Conservation (phyloP, 2,888 invertebrate genomes). For the Hypsopygia costalis region DNA sequence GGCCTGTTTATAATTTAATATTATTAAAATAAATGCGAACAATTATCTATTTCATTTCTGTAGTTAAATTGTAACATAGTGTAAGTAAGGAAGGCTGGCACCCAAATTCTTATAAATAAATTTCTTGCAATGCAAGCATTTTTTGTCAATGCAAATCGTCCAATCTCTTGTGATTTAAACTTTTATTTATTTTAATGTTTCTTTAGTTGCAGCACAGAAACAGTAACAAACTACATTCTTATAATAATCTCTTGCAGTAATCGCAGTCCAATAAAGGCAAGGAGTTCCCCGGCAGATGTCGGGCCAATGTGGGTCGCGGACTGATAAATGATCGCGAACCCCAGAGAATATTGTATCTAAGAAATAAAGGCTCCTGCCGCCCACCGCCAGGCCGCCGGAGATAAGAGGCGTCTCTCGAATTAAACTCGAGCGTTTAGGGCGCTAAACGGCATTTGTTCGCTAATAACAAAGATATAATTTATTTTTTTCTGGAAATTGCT, state of each 20-base stretch:
- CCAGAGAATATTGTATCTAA: constrained; percentile 48
- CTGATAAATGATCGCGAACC: constrained; percentile 65
- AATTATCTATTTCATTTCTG: too few relatives aligned
- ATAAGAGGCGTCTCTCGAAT: constrained; percentile 42
- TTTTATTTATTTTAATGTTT: too few relatives aligned
- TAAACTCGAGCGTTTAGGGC: constrained; percentile 28
- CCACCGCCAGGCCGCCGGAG: constrained; percentile 26
- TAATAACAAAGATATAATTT: constrained; percentile 7
- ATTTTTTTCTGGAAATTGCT: constrained; percentile 3
- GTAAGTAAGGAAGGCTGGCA: too few relatives aligned
- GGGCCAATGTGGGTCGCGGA: constrained; percentile 59
- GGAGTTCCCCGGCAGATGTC: constrained; percentile 48
- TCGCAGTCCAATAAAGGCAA: constrained; percentile 30
- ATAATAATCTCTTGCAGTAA: constrained; percentile 31
- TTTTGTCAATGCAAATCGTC: too few relatives aligned
- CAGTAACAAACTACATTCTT: constrained; percentile 32
- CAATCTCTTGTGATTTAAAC: too few relatives aligned
- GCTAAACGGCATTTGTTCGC: constrained; percentile 13
- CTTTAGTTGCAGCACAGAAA: too few relatives aligned
- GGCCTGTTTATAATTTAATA: too few relatives aligned
- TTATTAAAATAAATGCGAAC: too few relatives aligned
- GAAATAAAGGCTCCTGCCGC: constrained; percentile 42
- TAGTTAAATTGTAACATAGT: too few relatives aligned
- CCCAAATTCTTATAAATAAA: too few relatives aligned
- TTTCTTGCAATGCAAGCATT: too few relatives aligned